A percentile compares a stretch with the other conserved stretches of the same genome.
These are phyloP conservation scores for Cricetomys ansorgei DNA, from an alignment of 2,113 vertebrate species.

Conservation along the genomic window DNA sequence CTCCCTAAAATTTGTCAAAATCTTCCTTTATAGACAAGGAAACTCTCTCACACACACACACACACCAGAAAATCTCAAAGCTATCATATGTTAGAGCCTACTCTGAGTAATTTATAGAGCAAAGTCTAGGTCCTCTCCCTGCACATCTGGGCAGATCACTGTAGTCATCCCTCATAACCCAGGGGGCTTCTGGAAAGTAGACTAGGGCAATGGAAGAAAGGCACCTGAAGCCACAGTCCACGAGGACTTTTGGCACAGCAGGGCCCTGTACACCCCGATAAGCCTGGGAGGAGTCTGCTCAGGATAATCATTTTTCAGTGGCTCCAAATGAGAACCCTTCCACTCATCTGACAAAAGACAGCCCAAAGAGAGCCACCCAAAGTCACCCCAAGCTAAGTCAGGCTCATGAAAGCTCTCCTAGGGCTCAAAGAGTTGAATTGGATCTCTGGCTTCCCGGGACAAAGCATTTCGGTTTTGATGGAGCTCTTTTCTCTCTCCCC, in stretches of 20 bases:
- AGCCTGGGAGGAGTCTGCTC: neutral
- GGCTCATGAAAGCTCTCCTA: neutral
- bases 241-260: rapidly evolving
- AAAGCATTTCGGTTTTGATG: neutral
- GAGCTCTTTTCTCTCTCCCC: neutral
- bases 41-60: neutral
- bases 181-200: neutral
- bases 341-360: neutral
- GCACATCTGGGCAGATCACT: neutral
- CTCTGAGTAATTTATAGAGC: neutral
- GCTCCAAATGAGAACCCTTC: neutral
- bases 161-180: neutral
- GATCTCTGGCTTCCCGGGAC: neutral
- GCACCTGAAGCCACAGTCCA: rapidly evolving
- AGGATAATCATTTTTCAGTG: neutral
- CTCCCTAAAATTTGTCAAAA: neutral
- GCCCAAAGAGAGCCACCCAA: neutral
- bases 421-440: neutral
- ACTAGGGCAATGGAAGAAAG: neutral
- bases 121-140: neutral
- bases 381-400: neutral
- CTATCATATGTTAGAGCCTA: neutral
- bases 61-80: neutral
- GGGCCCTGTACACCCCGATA: neutral
- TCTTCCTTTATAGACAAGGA: neutral